Base-by-base conservation (phyloP, 2,888 invertebrate species). In the Melinaea menophilus region DNA sequence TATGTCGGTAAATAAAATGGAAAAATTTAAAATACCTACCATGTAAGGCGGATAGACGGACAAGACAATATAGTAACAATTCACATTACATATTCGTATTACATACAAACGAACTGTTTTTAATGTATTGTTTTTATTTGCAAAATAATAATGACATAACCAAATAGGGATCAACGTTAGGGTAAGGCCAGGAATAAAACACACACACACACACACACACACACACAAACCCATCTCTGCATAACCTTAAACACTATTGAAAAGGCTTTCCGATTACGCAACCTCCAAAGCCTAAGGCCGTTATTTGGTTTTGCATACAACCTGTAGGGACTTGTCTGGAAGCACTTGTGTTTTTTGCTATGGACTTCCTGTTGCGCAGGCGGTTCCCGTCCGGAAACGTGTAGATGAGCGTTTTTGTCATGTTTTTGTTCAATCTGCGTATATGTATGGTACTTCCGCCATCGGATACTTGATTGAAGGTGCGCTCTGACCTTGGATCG, bases 401-500 rank as follows among this genome's bases (percentile, higher is more conserved):
- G 80, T 83, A 81, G 84, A 86, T 82, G 88, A 85, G 85, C 83
- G 82, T 64, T 66, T 85, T 76, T 81, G 75, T 69, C 66, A 73
- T 79, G 78, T 69, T 81, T 84, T 84, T 86, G 81, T 81, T 73
- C 79, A 76, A 78, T 72, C 80, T 1, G 22, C 22, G 22, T 22
- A 22, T 22, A 22, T 80, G 82, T 85, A 84, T 85, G 77, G 80
- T 69, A 68, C 72, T 77, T 78, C 84, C 82, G 81, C 79, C 79
- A 79, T 77, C 74, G 74, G 73, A 72, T 71, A 76, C 73, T 71
- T 72, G 76, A 75, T 77, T 77, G 86, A 83, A 86, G 89, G 89
- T 89, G 89, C 81, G 85, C 78, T 82, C 69, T 85, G 87, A 87
- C 88, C 88, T 89, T 88, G 87, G 72, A 63, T 84, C 78, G 64